Evolutionary conservation across 1,140 invertebrate genomes (phyloP).

Genomic region (Prorops nasuta): DNA sequence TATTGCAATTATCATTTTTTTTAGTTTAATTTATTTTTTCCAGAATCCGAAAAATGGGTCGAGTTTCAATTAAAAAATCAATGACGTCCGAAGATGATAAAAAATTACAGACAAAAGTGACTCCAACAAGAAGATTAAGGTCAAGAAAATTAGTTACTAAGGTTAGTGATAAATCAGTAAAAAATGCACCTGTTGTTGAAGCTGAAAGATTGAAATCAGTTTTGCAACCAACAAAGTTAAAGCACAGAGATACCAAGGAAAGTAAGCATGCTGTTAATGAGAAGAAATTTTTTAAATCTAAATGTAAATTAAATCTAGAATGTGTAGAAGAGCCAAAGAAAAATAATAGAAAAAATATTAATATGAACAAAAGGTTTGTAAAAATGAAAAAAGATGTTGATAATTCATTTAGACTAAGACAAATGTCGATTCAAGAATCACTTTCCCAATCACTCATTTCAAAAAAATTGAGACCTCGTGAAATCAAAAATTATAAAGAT

Average conservation of each 20-base stretch:
- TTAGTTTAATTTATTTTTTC: too few relatives aligned
- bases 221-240: background rate
- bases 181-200: background rate
- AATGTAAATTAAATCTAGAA: too few relatives aligned
- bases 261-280: background rate
- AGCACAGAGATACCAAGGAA: background rate
- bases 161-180: background rate
- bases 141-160: background rate
- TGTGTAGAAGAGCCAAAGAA: too few relatives aligned
- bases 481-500: conserved; percentile 10
- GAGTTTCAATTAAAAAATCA: too few relatives aligned
- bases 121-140: background rate
- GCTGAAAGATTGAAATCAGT: background rate
- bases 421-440: conserved; percentile 15
- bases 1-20: too few relatives aligned
- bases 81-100: too few relatives aligned
- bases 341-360: background rate
- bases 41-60: too few relatives aligned
- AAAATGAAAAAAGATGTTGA: background rate
- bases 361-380: background rate
- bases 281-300: background rate
- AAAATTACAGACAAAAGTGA: background rate
- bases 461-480: conserved; percentile 6
- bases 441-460: background rate
- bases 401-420: background rate